Conservation (phyloP, 1,140 invertebrate species). For the Leptopilina boulardi region DNA sequence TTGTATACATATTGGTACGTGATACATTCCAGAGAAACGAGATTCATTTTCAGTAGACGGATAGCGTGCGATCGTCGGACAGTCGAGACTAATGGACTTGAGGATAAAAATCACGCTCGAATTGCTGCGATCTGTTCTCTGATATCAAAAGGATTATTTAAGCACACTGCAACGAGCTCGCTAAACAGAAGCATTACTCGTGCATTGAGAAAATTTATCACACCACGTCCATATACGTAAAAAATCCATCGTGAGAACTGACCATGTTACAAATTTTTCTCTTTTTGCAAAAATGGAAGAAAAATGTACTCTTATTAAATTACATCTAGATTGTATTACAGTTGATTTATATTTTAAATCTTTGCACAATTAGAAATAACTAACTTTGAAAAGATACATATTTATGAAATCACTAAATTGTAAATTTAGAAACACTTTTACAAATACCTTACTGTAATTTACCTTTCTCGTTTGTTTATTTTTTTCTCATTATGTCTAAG, state of each 20-base stretch:
- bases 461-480: too few species aligned
- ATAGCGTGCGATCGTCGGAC: conserved; percentile 38
- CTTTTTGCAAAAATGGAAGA: neutral
- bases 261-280: neutral
- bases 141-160: conserved; percentile 21
- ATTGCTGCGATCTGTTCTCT: conserved; percentile 15
- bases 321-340: neutral
- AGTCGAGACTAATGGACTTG: conserved; percentile 38
- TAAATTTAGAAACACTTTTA: too few species aligned
- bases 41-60: conserved; percentile 49
- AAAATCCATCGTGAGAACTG: neutral
- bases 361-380: too few species aligned
- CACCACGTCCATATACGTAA: neutral
- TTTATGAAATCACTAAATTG: too few species aligned
- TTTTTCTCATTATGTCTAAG: too few species aligned
- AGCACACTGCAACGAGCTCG: conserved; percentile 8
- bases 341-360: neutral
- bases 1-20: neutral
- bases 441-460: too few species aligned
- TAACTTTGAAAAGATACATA: too few species aligned
- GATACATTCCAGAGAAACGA: conserved; percentile 42
- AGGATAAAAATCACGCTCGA: conserved; percentile 25
- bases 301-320: neutral
- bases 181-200: conserved; percentile 15
- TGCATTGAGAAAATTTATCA: conserved; percentile 5